Evolutionary conservation across 2,113 vertebrate genomes (phyloP).

Genomic region (Egretta garzetta): DNA sequence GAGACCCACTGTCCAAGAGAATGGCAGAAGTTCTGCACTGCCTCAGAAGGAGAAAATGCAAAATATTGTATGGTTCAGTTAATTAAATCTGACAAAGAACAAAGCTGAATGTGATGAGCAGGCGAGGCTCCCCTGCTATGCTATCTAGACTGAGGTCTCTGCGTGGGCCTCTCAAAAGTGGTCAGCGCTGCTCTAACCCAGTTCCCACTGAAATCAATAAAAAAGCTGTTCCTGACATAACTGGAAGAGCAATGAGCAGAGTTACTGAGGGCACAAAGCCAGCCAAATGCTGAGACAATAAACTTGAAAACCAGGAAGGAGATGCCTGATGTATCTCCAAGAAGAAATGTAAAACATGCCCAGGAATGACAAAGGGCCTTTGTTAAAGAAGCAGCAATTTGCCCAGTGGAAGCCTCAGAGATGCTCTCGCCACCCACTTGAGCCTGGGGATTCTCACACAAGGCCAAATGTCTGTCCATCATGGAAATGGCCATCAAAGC

Average conservation of each 20-base stretch:
- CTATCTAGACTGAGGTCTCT: not conserved
- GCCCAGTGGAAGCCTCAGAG: not conserved
- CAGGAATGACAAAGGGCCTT: constrained; percentile 8
- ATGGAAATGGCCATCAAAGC: not conserved
- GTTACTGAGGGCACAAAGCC: not conserved
- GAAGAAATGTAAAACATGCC: constrained; percentile 23
- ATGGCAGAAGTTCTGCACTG: not conserved
- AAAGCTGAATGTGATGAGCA: not conserved
- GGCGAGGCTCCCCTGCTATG: not conserved
- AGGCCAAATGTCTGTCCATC: not conserved
- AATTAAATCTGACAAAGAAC: constrained; percentile 17
- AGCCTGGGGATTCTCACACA: not conserved
- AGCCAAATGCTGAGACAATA: constrained; percentile 14
- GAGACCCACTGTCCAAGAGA: not conserved
- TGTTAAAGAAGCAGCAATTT: constrained; percentile 11
- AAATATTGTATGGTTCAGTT: not conserved
- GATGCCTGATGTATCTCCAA: not conserved
- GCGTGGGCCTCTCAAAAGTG: not conserved
- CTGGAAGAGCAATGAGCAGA: not conserved
- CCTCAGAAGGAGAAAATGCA: constrained; percentile 38
- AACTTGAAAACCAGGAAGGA: not conserved
- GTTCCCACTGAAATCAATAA: not conserved
- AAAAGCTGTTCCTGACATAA: not conserved
- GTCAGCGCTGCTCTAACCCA: not conserved
- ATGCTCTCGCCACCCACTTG: not conserved